Conservation (phyloP, 1,140 invertebrate genomes). For the Proctacanthus coquilletti region DNA sequence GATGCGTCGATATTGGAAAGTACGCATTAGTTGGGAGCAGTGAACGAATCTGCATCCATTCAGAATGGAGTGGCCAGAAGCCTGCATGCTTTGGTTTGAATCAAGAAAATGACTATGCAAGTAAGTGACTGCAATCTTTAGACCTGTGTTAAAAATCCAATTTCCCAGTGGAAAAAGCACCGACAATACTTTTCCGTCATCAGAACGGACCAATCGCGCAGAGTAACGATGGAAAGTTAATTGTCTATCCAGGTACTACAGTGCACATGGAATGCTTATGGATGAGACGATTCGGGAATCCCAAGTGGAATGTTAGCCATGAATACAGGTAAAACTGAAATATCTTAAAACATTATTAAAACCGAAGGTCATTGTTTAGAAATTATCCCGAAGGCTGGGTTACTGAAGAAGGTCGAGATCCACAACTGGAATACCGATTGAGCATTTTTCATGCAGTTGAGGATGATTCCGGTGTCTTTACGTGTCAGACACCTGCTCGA, state of each 20-base stretch:
- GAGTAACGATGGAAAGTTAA: slow-evolving; percentile 66
- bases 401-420: slow-evolving; percentile 58
- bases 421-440: slow-evolving; percentile 62
- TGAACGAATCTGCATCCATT: slow-evolving; percentile 48
- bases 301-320: slow-evolving; percentile 66
- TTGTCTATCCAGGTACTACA: slow-evolving; percentile 70
- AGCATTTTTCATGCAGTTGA: slow-evolving; percentile 61
- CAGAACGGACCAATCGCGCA: slow-evolving; percentile 68
- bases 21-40: slow-evolving; percentile 43
- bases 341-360: slow-evolving; percentile 1
- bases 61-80: slow-evolving; percentile 62
- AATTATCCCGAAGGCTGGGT: slow-evolving; percentile 73
- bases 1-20: slow-evolving; percentile 72
- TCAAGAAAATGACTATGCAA: slow-evolving; percentile 71
- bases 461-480: slow-evolving; percentile 66
- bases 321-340: slow-evolving; percentile 35
- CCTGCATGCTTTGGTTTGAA: slow-evolving; percentile 65
- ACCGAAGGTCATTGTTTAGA: slow-evolving; percentile 23
- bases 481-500: slow-evolving; percentile 63
- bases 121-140: slow-evolving; percentile 33
- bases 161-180: slow-evolving; percentile 61
- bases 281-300: slow-evolving; percentile 67
- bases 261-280: slow-evolving; percentile 77
- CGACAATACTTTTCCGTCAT: slow-evolving; percentile 69
- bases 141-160: slow-evolving; percentile 3